Evolutionary conservation across 2,113 vertebrate species (phyloP), one percentile per base, ranked within the genome.

Genomic region (Nothobranchius kuhntae): DNA sequence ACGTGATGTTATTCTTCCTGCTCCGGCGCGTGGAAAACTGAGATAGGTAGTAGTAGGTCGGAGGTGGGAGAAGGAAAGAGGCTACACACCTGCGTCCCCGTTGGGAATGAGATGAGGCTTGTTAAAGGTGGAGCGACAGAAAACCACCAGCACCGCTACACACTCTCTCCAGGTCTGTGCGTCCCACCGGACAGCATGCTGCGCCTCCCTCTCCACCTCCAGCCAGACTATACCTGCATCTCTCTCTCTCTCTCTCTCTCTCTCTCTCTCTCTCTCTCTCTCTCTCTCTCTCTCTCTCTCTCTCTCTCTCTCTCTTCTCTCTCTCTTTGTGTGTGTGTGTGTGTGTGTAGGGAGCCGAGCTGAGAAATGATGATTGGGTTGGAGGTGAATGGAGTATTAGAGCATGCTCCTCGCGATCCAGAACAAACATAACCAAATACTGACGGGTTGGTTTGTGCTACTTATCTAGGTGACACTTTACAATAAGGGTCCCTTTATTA

Each of bases 51-150:
- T 14, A 44, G 67, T 1, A 40, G 47, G 63, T n/a, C 44, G 53
- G 54, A 55, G 35, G 61, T 36, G 24, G 71, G 47, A 10, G 0
- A 51, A 30, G 30, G 4, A 30, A 4, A 12, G 65, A 61, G 47
- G 65, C 50, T 73, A 73, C 77, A 73, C 77, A 86, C 87, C 80
- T 87, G 85, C 60, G 71, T 59, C 67, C 63, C 46, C 57, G 67
- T 12, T 24, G 46, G 62, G 47, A 67, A 53, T 13, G 52, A 24
- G 46, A 76, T 30, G 40, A 24, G 64, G 65, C 30, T 69, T 56
- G 42, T 58, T 63, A 38, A 5, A 24, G 30, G 53, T 9, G 6
- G 64, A 36, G 17, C 17, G 55, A 46, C 11, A 13, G 55, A 77
- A 30, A 84, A 61, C 55, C 68, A 71, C 67, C 66, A 26, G 64